Evolutionary conservation across 1,140 invertebrate species (phyloP).

Genomic region (Euura lappo): DNA sequence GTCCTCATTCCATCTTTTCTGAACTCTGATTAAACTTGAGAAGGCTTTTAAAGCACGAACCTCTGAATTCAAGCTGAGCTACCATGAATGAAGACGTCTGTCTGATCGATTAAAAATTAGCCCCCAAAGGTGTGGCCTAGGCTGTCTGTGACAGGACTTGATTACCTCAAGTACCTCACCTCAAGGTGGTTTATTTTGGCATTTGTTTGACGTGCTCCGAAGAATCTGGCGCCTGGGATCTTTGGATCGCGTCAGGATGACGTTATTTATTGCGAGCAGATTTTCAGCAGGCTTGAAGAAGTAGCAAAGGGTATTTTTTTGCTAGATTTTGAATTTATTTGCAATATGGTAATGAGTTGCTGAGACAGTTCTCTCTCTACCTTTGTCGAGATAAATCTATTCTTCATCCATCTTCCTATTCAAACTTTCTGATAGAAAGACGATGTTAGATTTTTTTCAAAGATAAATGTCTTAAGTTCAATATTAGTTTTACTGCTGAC

Average conservation of each 20-base stretch:
- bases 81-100: too few relatives aligned
- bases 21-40: too few relatives aligned
- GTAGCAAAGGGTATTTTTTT: neutral
- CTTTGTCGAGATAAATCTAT: neutral
- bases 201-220: too few relatives aligned
- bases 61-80: too few relatives aligned
- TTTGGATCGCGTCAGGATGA: too few relatives aligned
- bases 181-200: too few relatives aligned
- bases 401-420: neutral
- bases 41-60: too few relatives aligned
- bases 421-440: slow-evolving; percentile 10
- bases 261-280: too few relatives aligned
- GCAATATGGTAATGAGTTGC: neutral
- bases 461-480: slow-evolving; percentile 12
- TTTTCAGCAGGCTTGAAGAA: neutral
- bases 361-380: neutral
- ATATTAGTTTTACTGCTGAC: slow-evolving; percentile 1
- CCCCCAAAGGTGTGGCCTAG: neutral
- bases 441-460: neutral
- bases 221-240: too few relatives aligned
- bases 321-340: neutral
- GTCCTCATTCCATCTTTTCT: too few relatives aligned
- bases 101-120: too few relatives aligned
- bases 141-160: neutral
- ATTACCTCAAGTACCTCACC: neutral